Conservation (phyloP, 1,140 invertebrate species). For the Drosophila busckii region DNA sequence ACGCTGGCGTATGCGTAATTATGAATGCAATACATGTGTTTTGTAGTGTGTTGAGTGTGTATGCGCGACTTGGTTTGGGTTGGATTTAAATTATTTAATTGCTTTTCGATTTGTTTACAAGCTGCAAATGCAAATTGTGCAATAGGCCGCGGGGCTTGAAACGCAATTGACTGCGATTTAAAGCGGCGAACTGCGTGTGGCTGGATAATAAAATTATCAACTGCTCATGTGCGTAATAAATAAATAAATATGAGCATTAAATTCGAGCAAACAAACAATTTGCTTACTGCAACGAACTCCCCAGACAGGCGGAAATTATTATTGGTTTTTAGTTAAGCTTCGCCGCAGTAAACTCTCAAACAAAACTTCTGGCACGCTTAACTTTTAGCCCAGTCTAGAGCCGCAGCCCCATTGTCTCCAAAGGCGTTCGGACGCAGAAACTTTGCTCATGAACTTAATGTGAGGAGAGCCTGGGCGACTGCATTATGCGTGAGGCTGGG, state of each 20-base stretch:
- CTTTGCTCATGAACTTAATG: slow-evolving; percentile 66
- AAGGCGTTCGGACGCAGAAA: slow-evolving; percentile 28
- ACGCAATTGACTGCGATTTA: slow-evolving; percentile 74
- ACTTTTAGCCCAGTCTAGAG: slow-evolving; percentile 41
- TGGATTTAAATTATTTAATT: slow-evolving; percentile 77
- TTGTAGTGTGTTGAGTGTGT: slow-evolving; percentile 66
- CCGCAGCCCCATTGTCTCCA: slow-evolving; percentile 46
- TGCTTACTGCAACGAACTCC: slow-evolving; percentile 3
- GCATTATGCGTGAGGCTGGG: slow-evolving; percentile 51
- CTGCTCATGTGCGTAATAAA: slow-evolving; percentile 39
- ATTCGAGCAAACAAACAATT: slow-evolving; percentile 7
- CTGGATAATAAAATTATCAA: slow-evolving; percentile 66
- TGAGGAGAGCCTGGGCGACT: slow-evolving; percentile 18
- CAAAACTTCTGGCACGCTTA: slow-evolving; percentile 51
- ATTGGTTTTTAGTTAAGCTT: slow-evolving; percentile 65
- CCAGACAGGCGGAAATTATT: slow-evolving; percentile 58
- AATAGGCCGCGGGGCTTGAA: slow-evolving; percentile 56
- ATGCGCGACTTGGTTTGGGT: slow-evolving; percentile 46
- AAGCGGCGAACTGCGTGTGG: slow-evolving; percentile 14
- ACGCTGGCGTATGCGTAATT: slow-evolving; percentile 43
- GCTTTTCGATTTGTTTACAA: slow-evolving; percentile 76
- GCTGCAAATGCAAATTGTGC: slow-evolving; percentile 69
- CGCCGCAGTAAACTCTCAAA: slow-evolving; percentile 64
- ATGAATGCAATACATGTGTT: slow-evolving; percentile 67
- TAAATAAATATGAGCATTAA: slow-evolving; percentile 21